phyloP scores from a whole-genome alignment of 2,888 invertebrate genomes.

The Ligdia adustata region DNA sequence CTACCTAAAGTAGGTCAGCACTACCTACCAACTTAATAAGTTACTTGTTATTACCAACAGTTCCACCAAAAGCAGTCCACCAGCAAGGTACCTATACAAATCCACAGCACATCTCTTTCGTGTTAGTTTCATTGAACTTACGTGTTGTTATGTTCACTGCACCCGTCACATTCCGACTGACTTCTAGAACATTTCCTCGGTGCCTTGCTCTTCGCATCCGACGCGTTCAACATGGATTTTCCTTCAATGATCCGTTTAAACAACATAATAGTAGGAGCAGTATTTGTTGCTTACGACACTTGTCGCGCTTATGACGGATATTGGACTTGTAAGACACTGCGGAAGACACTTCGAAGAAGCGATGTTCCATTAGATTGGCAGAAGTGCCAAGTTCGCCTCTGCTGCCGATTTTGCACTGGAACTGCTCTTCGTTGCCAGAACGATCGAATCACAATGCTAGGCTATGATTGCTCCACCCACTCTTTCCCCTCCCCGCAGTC shows the following conservation, averaged over 20 bases:
- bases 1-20: too few relatives aligned
- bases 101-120: too few relatives aligned
- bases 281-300: conserved; percentile 78
- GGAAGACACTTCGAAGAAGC: conserved; percentile 68
- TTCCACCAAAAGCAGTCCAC: too few relatives aligned
- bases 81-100: too few relatives aligned
- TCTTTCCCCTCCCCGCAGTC: conserved; percentile 25
- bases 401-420: conserved; percentile 70
- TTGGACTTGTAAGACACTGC: conserved; percentile 73
- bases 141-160: conserved; percentile 76
- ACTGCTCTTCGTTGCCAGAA: conserved; percentile 31
- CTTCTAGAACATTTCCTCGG: conserved; percentile 78
- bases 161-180: conserved; percentile 76
- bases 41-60: too few relatives aligned
- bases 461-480: conserved; percentile 44
- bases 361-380: conserved; percentile 83
- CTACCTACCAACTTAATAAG: too few relatives aligned
- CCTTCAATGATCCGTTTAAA: conserved; percentile 84
- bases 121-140: conserved; percentile 61
- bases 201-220: conserved; percentile 55
- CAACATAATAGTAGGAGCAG: conserved; percentile 80
- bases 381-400: conserved; percentile 71
- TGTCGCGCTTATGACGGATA: conserved; percentile 75
- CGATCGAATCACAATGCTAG: conserved; percentile 48
- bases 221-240: conserved; percentile 80